phyloP scores from a whole-genome alignment of 2,113 vertebrate species.

The Rhineura floridana region DNA sequence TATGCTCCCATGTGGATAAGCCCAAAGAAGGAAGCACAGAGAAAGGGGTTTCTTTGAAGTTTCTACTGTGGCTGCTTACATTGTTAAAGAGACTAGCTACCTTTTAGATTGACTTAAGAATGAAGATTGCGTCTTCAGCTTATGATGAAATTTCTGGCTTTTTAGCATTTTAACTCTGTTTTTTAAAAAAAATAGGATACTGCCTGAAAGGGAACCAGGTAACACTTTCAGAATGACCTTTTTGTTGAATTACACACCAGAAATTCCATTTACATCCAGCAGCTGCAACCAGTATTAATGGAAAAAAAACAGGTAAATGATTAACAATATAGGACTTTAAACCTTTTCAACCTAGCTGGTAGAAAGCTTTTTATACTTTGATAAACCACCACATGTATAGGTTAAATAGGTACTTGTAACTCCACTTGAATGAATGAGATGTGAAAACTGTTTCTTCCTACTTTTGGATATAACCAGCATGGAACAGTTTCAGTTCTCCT shows the following conservation, averaged over 20 bases:
- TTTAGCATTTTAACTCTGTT: neutral
- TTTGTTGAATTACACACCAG: neutral
- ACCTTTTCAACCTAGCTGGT: conserved; percentile 56
- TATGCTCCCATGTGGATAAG: too few species aligned
- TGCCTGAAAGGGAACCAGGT: neutral
- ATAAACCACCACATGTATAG: conserved; percentile 51
- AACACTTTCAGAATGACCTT: neutral
- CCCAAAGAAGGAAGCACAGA: neutral
- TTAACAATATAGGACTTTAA: conserved; percentile 23
- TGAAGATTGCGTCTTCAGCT: neutral
- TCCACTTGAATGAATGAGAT: conserved; percentile 65
- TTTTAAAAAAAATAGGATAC: neutral
- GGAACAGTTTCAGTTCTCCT: conserved; percentile 55
- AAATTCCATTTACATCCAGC: neutral
- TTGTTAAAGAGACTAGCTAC: neutral
- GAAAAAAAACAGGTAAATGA: neutral
- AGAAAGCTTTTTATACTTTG: conserved; percentile 57
- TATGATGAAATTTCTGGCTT: neutral
- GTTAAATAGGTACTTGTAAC: conserved; percentile 64
- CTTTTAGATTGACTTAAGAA: neutral
- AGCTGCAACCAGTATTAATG: neutral
- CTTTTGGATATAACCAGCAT: conserved; percentile 62
- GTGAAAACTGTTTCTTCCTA: conserved; percentile 60
- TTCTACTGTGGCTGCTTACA: neutral
- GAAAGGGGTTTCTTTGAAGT: neutral